Evolutionary conservation across 2,113 vertebrate species (phyloP).

Genomic region (Tragelaphus strepsiceros): DNA sequence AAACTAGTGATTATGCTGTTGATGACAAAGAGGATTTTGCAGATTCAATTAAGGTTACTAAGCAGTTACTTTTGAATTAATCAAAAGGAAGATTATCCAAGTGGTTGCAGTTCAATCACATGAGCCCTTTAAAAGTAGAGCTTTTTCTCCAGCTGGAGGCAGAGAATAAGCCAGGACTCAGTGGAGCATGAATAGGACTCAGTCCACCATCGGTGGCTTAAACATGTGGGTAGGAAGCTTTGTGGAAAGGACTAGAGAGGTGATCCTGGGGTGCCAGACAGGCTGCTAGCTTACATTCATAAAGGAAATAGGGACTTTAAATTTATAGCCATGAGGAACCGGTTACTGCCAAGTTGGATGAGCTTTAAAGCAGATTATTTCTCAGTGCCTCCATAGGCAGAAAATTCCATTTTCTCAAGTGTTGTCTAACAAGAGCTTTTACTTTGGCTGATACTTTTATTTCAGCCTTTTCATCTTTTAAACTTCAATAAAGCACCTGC

Average conservation of each 20-base stretch:
- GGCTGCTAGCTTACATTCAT: background rate
- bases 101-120: background rate
- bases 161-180: background rate
- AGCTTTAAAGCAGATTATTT: background rate
- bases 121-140: background rate
- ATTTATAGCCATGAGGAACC: background rate
- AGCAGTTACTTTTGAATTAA: background rate
- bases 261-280: background rate
- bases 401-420: background rate
- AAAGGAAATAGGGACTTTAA: background rate
- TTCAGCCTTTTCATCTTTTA: background rate
- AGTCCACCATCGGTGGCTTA: background rate
- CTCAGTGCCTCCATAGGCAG: background rate
- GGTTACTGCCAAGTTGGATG: background rate
- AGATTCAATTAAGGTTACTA: background rate
- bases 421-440: background rate
- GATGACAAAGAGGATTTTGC: background rate
- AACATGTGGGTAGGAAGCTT: fast-evolving
- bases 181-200: background rate
- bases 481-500: background rate
- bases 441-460: background rate
- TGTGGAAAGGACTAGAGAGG: background rate
- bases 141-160: background rate
- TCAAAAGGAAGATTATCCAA: background rate
- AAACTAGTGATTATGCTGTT: background rate